Conservation (phyloP, 2,888 invertebrate species). For the Quadriops clusia region DNA sequence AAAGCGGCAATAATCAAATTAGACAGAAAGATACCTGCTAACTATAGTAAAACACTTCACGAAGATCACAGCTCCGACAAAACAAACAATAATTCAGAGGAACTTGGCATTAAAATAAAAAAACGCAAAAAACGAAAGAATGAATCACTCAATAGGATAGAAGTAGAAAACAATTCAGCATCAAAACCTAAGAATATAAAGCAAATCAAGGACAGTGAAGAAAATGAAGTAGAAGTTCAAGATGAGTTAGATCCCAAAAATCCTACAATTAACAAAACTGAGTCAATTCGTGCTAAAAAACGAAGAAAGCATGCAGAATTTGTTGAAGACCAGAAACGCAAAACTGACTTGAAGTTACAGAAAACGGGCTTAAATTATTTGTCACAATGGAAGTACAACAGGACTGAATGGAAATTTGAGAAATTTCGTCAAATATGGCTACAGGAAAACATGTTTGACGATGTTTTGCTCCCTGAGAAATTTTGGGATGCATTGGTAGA, state of each 20-base stretch:
- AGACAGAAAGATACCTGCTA: too few relatives aligned
- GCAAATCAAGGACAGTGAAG: background rate
- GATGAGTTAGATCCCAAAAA: slow-evolving; percentile 23
- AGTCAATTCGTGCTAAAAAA: slow-evolving; percentile 54
- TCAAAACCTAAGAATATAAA: background rate
- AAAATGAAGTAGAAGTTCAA: slow-evolving; percentile 3
- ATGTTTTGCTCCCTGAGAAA: slow-evolving; percentile 44
- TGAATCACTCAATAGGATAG: too few relatives aligned
- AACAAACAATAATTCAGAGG: too few relatives aligned
- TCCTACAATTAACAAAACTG: slow-evolving; percentile 29
- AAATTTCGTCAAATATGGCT: slow-evolving; percentile 69
- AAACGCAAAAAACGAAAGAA: background rate
- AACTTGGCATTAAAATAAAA: slow-evolving; percentile 1
- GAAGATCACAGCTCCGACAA: too few relatives aligned
- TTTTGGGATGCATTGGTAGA: slow-evolving; percentile 56
- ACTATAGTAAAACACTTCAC: slow-evolving; percentile 20
- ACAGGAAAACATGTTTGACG: slow-evolving; percentile 54
- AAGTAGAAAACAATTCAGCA: background rate
- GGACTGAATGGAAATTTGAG: slow-evolving; percentile 66
- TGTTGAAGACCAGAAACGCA: slow-evolving; percentile 42
- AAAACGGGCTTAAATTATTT: slow-evolving; percentile 54
- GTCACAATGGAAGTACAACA: slow-evolving; percentile 60
- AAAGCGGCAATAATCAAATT: slow-evolving; percentile 11
- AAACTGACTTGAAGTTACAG: slow-evolving; percentile 43
- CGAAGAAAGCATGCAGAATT: slow-evolving; percentile 48